phyloP scores from a whole-genome alignment of 2,113 vertebrate genomes.

The Myrmecobius fasciatus region DNA sequence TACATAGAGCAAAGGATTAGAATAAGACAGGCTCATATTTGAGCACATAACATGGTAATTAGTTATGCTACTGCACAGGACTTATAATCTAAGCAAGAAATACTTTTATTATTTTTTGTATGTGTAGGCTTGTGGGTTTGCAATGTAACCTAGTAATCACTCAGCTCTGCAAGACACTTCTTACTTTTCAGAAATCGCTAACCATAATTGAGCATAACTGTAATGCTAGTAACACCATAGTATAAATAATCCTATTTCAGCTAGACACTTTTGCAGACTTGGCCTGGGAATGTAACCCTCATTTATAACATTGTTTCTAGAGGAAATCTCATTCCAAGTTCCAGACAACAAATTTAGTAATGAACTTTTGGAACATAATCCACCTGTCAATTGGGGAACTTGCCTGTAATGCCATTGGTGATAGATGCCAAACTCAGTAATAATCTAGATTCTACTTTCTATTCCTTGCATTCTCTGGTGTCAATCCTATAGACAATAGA shows the following conservation, averaged over 20 bases:
- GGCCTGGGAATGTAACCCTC: slow-evolving; percentile 33
- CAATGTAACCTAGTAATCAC: background rate
- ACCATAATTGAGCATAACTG: background rate
- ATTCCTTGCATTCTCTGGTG: background rate
- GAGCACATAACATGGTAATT: slow-evolving; percentile 37
- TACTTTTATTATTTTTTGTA: slow-evolving; percentile 22
- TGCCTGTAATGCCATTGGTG: background rate
- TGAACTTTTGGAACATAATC: slow-evolving; percentile 15
- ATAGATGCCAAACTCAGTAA: background rate
- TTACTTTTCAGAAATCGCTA: slow-evolving; percentile 23
- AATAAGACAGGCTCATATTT: slow-evolving; percentile 1
- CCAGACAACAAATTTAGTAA: slow-evolving; percentile 7
- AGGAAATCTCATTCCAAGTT: slow-evolving; percentile 8
- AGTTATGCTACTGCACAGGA: background rate
- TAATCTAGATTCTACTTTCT: background rate
- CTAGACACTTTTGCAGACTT: background rate
- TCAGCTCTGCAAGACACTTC: slow-evolving; percentile 4
- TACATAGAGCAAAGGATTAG: background rate
- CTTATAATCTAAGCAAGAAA: slow-evolving; percentile 50
- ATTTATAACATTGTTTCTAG: background rate
- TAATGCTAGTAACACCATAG: background rate
- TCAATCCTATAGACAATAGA: background rate
- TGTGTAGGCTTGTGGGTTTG: slow-evolving; percentile 29
- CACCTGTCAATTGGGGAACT: slow-evolving; percentile 6
- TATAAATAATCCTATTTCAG: background rate